phyloP scores from a whole-genome alignment of 2,113 vertebrate species.

The Toxotes jaculatrix region DNA sequence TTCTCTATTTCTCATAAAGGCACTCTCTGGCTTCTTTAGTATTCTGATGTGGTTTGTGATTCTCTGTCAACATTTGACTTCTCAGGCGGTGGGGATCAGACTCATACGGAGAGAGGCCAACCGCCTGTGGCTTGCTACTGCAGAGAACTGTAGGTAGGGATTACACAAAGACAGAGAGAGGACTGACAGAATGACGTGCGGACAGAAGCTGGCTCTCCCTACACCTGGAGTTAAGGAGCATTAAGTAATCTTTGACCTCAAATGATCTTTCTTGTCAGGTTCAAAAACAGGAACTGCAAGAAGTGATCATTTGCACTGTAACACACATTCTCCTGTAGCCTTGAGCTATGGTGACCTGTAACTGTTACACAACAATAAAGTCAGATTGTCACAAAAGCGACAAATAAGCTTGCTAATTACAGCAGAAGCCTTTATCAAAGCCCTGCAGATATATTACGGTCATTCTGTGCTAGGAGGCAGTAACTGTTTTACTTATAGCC shows the following conservation, averaged over 20 bases:
- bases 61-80: slow-evolving; percentile 77
- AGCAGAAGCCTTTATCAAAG: slow-evolving; percentile 26
- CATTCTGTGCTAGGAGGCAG: slow-evolving; percentile 22
- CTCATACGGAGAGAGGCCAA: slow-evolving; percentile 60
- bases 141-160: slow-evolving; percentile 34
- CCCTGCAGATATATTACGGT: slow-evolving; percentile 21
- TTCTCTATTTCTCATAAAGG: slow-evolving; percentile 39
- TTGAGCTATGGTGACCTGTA: slow-evolving; percentile 11
- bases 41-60: slow-evolving; percentile 71
- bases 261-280: neutral
- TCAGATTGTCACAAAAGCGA: slow-evolving; percentile 10
- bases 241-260: slow-evolving; percentile 30
- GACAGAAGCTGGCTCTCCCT: slow-evolving; percentile 12
- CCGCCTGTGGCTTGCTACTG: slow-evolving; percentile 43
- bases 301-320: neutral
- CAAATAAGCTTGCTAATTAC: slow-evolving; percentile 38
- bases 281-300: neutral
- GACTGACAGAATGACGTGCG: slow-evolving; percentile 35
- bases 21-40: slow-evolving; percentile 63
- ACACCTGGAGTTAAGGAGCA: slow-evolving; percentile 16
- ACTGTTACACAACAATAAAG: slow-evolving; percentile 4
- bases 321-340: neutral
- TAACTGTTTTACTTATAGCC: slow-evolving; percentile 38
- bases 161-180: slow-evolving; percentile 22
- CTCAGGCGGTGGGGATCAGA: slow-evolving; percentile 64